phyloP scores from a whole-genome alignment of 2,888 invertebrate species.

The Polydrusus tereticollis region DNA sequence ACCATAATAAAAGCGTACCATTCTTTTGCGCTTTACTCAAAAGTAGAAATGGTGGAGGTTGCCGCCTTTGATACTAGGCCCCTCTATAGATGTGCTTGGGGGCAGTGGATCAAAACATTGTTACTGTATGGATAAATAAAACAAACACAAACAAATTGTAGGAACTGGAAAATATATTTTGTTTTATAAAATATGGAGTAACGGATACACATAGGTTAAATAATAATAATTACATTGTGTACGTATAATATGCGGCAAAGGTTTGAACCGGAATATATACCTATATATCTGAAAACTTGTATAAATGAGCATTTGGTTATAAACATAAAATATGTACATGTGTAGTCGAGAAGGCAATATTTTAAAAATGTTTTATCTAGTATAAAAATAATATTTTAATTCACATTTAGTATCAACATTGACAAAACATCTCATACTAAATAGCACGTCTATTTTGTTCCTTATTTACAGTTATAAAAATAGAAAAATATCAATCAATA shows the following conservation, averaged over 20 bases:
- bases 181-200: conserved; percentile 44
- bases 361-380: conserved; percentile 43
- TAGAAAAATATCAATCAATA: conserved; percentile 54
- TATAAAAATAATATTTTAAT: conserved; percentile 56
- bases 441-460: conserved; percentile 53
- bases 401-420: conserved; percentile 54
- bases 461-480: conserved; percentile 57
- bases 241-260: conserved; percentile 33
- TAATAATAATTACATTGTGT: conserved; percentile 40
- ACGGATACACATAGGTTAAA: conserved; percentile 35
- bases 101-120: too few species aligned
- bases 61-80: too few species aligned
- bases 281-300: conserved; percentile 32
- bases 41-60: too few species aligned
- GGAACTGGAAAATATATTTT: conserved; percentile 49
- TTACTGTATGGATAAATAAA: background rate
- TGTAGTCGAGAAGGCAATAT: conserved; percentile 30
- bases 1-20: too few species aligned
- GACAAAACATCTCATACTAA: conserved; percentile 54
- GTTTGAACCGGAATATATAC: conserved; percentile 30
- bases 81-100: background rate
- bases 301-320: conserved; percentile 32
- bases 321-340: conserved; percentile 28
- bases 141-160: conserved; percentile 7
- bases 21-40: too few species aligned